Conservation (phyloP, 2,113 vertebrate species). For the Azemiops feae region DNA sequence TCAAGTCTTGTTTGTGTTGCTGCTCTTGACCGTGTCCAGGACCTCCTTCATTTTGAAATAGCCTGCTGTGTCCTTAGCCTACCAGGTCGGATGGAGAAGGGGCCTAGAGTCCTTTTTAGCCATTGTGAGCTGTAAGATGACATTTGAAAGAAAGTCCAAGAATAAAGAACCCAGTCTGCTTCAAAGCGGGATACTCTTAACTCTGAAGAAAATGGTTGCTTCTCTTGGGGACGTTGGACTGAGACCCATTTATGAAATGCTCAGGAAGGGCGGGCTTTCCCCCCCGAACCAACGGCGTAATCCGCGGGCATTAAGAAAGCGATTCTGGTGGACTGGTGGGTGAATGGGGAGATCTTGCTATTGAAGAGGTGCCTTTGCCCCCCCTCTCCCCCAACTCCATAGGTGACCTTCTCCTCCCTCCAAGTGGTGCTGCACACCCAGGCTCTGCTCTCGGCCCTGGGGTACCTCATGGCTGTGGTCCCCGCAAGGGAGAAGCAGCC, state of each 20-base stretch:
- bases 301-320: neutral
- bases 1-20: neutral
- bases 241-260: neutral
- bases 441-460: slow-evolving; percentile 86
- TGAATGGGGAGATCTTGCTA: neutral
- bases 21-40: neutral
- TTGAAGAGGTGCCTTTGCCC: neutral
- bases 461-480: slow-evolving; percentile 75
- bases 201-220: neutral
- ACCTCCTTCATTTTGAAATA: neutral
- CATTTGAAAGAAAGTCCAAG: neutral
- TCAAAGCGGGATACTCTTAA: neutral
- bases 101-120: neutral
- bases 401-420: slow-evolving; percentile 93
- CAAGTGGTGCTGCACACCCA: slow-evolving; percentile 87
- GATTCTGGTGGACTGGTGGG: neutral
- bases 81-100: neutral
- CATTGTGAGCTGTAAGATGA: neutral
- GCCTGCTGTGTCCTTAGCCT: neutral
- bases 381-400: slow-evolving; percentile 21
- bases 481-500: slow-evolving; percentile 57
- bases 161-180: neutral
- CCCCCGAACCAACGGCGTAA: neutral
- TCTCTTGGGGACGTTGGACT: neutral
- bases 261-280: neutral